Percentiles rank a stretch among this genome's conserved stretches.
These are phyloP conservation scores for Choloepus hoffmanni DNA, from an alignment of 2,113 vertebrate genomes.

Conservation along the genomic window DNA sequence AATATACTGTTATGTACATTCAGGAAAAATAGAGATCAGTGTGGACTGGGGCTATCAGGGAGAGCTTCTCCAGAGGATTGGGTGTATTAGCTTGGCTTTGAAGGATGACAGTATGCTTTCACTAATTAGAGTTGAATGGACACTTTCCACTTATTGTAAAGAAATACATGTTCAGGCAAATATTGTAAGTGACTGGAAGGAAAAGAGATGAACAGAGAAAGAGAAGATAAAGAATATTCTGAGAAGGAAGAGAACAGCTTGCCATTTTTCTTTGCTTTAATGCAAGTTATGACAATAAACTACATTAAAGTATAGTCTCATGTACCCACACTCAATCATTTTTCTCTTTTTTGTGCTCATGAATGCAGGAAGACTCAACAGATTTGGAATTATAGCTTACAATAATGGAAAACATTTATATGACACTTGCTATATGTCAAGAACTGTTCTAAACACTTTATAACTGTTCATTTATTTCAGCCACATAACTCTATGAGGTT, in stretches of 20 bases:
- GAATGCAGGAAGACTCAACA: not conserved
- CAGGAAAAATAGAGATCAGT: not conserved
- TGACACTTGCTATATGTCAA: not conserved
- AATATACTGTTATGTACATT: not conserved
- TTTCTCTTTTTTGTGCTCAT: not conserved
- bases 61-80: not conserved
- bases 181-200: not conserved
- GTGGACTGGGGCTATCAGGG: not conserved
- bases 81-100: not conserved
- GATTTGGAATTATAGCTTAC: conserved; percentile 28
- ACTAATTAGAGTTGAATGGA: not conserved
- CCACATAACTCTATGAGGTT: not conserved
- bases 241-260: not conserved
- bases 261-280: conserved; percentile 16
- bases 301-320: not conserved
- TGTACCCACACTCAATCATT: not conserved
- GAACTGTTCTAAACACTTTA: not conserved
- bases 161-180: not conserved
- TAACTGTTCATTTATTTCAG: conserved; percentile 14
- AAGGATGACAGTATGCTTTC: not conserved
- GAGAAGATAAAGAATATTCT: not conserved
- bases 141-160: not conserved
- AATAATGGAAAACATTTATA: conserved; percentile 42
- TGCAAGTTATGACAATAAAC: not conserved
- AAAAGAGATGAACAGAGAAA: not conserved